Base-by-base conservation (phyloP, 2,113 vertebrate species). In the Petrocephalus zakoni region DNA sequence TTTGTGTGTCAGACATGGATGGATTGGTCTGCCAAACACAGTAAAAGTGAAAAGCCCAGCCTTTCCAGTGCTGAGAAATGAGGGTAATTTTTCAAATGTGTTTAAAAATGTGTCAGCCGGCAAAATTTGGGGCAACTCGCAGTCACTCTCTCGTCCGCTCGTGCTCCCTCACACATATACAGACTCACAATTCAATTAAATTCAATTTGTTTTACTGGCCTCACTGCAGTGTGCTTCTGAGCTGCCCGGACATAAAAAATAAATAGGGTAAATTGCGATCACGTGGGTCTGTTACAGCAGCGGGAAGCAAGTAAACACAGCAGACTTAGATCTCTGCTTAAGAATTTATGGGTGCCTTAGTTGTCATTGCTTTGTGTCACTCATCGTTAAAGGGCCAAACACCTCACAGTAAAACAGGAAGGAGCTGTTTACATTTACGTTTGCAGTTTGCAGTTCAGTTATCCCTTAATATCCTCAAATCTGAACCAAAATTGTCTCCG, bases 11-110 rank as follows among this genome's bases (percentile, higher is more conserved):
- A 90, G 64, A 42, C 47, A 82, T 75, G 88, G 90, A 88, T 89
- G 89, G 90, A 88, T 88, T 89, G 88, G 88, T 81, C 82, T 88
- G 90, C 87, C 89, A 90, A 82, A 88, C 58, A 37, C 87, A 89
- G 90, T 89, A 56, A 75, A 86, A 89, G 88, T 86, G 81, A 90
- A 86, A 90, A 85, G 90, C 64, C 83, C 68, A 87, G 46, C 86
- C 87, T 92, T 89, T 89, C 87, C 88, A 89, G 86, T 78, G 17
- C 72, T 49, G 87, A 87, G 87, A 91, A 88, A 91, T 92, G 86
- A 88, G 88, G 88, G 89, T 91, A 88, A 92, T 92, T 91, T 89
- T 88, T 92, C 91, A 92, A 88, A 88, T 83, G 53, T 91, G 90
- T 91, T 92, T 90, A 90, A 88, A 92, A 88, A 90, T 90, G 88